phyloP scores from a whole-genome alignment of 2,113 vertebrate species.

The Panthera uncia region DNA sequence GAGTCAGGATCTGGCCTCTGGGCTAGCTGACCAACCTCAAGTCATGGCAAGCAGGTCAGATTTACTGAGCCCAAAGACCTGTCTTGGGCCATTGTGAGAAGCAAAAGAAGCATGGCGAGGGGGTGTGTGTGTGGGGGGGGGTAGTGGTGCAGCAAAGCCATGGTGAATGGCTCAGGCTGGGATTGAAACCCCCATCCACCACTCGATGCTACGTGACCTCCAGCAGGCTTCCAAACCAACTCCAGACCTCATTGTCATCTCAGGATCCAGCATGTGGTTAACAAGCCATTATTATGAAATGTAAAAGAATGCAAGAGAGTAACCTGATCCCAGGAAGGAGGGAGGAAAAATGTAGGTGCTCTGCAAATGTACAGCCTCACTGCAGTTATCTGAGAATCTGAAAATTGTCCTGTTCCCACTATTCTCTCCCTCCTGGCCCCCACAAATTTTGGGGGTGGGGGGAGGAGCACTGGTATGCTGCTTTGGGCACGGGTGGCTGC shows the following conservation, averaged over 20 bases:
- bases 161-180: accelerated
- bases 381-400: not conserved
- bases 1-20: not conserved
- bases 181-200: too few relatives aligned
- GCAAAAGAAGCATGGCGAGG: not conserved
- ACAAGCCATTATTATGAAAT: not conserved
- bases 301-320: not conserved
- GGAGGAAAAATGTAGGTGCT: not conserved
- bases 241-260: not conserved
- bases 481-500: not conserved
- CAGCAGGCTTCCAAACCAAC: not conserved
- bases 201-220: not conserved
- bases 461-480: not conserved
- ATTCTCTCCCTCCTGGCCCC: accelerated
- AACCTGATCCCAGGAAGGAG: not conserved
- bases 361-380: not conserved
- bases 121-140: too few relatives aligned
- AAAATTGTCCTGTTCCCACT: not conserved
- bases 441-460: not conserved
- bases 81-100: not conserved
- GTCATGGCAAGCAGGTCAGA: not conserved
- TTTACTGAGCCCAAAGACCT: not conserved
- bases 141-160: accelerated
- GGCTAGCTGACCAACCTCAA: not conserved
- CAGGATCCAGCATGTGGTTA: not conserved